phyloP scores from a whole-genome alignment of 2,888 invertebrate species.

The Dicranocentrus wangi region DNA sequence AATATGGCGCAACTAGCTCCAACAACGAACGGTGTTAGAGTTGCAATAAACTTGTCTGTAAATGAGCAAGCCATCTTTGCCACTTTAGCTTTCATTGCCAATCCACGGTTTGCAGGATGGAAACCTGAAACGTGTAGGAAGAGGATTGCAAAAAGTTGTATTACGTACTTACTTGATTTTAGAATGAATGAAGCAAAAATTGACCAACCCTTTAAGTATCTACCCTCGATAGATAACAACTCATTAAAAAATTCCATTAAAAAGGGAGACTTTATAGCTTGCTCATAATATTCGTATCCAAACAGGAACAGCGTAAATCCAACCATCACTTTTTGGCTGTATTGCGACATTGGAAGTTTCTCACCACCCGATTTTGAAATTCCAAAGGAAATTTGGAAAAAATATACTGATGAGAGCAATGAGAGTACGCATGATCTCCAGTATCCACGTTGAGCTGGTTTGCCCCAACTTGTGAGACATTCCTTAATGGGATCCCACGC shows the following conservation, averaged over 20 bases:
- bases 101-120: neutral
- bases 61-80: neutral
- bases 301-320: neutral
- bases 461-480: neutral
- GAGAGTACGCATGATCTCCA: neutral
- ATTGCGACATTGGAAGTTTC: neutral
- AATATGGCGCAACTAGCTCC: neutral
- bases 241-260: neutral
- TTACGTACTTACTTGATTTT: too few relatives aligned
- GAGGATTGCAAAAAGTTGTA: too few relatives aligned
- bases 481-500: neutral
- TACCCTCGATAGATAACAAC: neutral
- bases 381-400: too few relatives aligned
- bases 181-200: too few relatives aligned
- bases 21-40: neutral
- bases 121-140: too few relatives aligned
- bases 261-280: neutral
- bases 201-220: too few relatives aligned
- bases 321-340: neutral
- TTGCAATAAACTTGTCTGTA: neutral
- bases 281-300: neutral
- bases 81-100: neutral
- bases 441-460: neutral
- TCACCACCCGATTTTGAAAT: neutral
- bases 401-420: neutral